Percentiles rank a stretch among this genome's conserved stretches.
phyloP scores from a whole-genome alignment of 2,113 vertebrate species.

The Engraulis encrasicolus region DNA sequence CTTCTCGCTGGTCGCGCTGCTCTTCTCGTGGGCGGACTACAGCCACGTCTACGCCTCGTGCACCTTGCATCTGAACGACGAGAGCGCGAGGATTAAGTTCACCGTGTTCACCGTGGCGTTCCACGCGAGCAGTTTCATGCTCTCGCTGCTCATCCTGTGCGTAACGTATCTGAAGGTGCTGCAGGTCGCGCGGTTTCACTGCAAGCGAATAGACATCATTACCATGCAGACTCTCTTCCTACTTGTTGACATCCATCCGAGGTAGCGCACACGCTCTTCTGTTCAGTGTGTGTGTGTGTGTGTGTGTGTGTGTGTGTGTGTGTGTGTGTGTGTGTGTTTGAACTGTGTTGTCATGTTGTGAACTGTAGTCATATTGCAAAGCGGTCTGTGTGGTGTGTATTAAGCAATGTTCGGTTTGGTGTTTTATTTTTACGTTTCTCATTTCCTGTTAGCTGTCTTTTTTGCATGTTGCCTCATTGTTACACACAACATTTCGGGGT shows the following conservation, averaged over 20 bases:
- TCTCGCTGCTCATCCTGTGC: slow-evolving; percentile 80
- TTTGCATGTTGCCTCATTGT: neutral
- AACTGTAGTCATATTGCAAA: too few relatives aligned
- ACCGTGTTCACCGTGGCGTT: slow-evolving; percentile 81
- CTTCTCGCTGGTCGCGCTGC: slow-evolving; percentile 78
- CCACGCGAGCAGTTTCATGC: slow-evolving; percentile 81
- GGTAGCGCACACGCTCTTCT: slow-evolving; percentile 61
- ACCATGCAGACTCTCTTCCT: slow-evolving; percentile 86
- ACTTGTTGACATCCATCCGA: slow-evolving; percentile 86
- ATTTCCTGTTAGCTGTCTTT: neutral
- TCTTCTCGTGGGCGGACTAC: slow-evolving; percentile 84
- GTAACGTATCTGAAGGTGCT: slow-evolving; percentile 85
- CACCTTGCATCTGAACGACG: slow-evolving; percentile 75
- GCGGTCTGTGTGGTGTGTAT: neutral
- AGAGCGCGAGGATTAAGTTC: slow-evolving; percentile 72
- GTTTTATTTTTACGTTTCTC: neutral
- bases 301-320: too few relatives aligned
- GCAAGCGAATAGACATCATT: slow-evolving; percentile 81
- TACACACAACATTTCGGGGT: neutral
- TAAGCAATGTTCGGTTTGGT: neutral
- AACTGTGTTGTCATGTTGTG: neutral
- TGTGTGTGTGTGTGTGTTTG: too few relatives aligned
- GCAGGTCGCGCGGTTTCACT: slow-evolving; percentile 83
- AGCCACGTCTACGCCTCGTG: slow-evolving; percentile 80
- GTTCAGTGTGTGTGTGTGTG: neutral